Base-by-base conservation (phyloP, 2,797 vertebrate genomes). In the Ctenopoma kingsleyae region DNA sequence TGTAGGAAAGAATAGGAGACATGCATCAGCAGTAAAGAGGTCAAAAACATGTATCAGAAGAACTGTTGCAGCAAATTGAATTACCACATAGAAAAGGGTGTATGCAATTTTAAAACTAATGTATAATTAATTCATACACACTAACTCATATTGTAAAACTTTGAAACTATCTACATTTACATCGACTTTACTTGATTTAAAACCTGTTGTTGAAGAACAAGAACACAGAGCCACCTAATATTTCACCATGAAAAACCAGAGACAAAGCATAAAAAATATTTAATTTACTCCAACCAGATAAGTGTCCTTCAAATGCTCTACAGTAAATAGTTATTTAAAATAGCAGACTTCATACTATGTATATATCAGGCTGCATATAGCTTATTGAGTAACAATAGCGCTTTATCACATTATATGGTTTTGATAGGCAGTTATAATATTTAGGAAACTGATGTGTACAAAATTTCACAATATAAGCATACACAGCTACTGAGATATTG, bases 211-310 rank as follows among this genome's bases (percentile, higher is more conserved):
- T 5, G 13, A 13, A 50, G 0, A 7, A 3, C 22, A 6, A 61
- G 11, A 23, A 3, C 8, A 19, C 9, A 53, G 7, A 62, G 15
- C 5, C 27, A 43, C 22, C 6, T 38, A 6, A 54, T 19, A 19
- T 46, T 76, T 78, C 27, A 50, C 52, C 49, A 79, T 51, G 50
- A 85, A 88, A 89, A 76, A 89, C 78, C 85, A 55, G 61, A 87
- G 75, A 87, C 84, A 51, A 80, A 70, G 53, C 78, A 91, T 94
- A 95, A 85, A 95, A 96, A 95, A 96, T 91, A 93, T 95, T 95
- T 94, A 93, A 94, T 95, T 90, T 91, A 92, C 90, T 94, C 90
- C 85, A 89, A 91, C 93, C 90, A 93, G 91, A 95, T 72, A 76
- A 49, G 54, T 71, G 69, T 73, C 47, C 55, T 80, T 81, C 50